phyloP scores from a whole-genome alignment of 2,113 vertebrate species.

The Sclerurus mexicanus region DNA sequence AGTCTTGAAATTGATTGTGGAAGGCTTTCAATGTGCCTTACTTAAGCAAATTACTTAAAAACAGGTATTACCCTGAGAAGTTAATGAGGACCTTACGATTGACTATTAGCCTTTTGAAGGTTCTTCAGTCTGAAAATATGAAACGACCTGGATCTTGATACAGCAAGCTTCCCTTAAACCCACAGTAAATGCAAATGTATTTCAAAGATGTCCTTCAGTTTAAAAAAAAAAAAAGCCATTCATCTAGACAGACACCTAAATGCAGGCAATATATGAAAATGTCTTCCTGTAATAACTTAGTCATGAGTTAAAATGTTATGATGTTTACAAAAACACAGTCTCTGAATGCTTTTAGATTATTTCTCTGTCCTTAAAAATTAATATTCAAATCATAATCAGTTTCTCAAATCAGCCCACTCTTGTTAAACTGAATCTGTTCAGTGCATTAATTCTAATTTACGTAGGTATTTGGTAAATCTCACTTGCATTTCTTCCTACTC shows the following conservation, averaged over 20 bases:
- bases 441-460: constrained; percentile 51
- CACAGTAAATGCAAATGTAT: not conserved
- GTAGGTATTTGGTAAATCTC: constrained; percentile 42
- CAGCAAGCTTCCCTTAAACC: not conserved
- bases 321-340: not conserved
- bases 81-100: not conserved
- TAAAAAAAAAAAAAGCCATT: not conserved
- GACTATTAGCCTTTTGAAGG: not conserved
- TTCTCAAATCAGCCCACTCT: constrained; percentile 47
- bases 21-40: not conserved
- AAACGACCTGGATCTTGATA: not conserved
- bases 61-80: not conserved
- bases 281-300: not conserved
- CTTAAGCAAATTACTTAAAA: constrained; percentile 10
- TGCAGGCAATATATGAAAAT: not conserved
- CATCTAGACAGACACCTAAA: not conserved
- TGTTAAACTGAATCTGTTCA: constrained; percentile 45
- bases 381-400: constrained; percentile 32
- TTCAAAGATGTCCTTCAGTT: not conserved
- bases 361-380: constrained; percentile 25
- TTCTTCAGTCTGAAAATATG: not conserved
- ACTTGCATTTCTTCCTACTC: constrained; percentile 59
- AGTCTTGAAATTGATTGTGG: not conserved
- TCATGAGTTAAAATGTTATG: not conserved
- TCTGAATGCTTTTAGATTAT: constrained; percentile 3